These are phyloP conservation scores for Hydrotaea diabolus DNA, from an alignment of 2,888 invertebrate species.

Conservation along the genomic window DNA sequence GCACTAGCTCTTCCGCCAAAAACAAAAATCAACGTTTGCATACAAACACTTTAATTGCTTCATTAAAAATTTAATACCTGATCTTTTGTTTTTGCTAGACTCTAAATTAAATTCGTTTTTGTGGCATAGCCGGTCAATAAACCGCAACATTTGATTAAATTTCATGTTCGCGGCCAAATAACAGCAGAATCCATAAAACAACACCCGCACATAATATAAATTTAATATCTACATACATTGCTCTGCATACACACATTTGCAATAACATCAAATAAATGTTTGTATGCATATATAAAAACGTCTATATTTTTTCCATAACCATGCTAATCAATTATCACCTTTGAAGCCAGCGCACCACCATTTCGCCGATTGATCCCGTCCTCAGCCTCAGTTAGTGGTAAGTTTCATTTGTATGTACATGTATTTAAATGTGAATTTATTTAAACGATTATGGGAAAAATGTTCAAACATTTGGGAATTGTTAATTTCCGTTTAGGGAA, in stretches of 20 bases:
- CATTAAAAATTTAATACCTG: too few relatives aligned
- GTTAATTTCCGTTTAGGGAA: neutral
- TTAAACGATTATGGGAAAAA: neutral
- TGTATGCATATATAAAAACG: too few relatives aligned
- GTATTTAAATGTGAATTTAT: neutral
- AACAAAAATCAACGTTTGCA: too few relatives aligned
- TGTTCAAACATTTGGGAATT: neutral
- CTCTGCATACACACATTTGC: too few relatives aligned
- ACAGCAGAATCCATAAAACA: slow-evolving; percentile 11
- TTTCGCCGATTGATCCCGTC: neutral
- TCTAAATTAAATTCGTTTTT: slow-evolving; percentile 29
- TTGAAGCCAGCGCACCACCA: slow-evolving; percentile 1
- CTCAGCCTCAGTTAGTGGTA: slow-evolving; percentile 2
- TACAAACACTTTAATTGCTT: too few relatives aligned
- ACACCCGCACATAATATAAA: slow-evolving; percentile 1
- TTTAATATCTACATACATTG: slow-evolving; percentile 26
- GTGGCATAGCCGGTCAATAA: neutral
- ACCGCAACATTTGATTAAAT: slow-evolving; percentile 60
- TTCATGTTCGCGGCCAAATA: slow-evolving; percentile 40
- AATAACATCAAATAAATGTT: too few relatives aligned
- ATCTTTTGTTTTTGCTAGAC: neutral
- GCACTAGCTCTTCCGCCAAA: too few relatives aligned
- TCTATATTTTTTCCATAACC: slow-evolving; percentile 11
- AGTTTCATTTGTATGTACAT: neutral
- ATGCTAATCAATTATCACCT: slow-evolving; percentile 61